A percentile compares a stretch with the other conserved stretches of the same genome.
These are phyloP conservation scores for Lutjanus campechanus DNA, from an alignment of 2,797 vertebrate species.

Conservation along the genomic window DNA sequence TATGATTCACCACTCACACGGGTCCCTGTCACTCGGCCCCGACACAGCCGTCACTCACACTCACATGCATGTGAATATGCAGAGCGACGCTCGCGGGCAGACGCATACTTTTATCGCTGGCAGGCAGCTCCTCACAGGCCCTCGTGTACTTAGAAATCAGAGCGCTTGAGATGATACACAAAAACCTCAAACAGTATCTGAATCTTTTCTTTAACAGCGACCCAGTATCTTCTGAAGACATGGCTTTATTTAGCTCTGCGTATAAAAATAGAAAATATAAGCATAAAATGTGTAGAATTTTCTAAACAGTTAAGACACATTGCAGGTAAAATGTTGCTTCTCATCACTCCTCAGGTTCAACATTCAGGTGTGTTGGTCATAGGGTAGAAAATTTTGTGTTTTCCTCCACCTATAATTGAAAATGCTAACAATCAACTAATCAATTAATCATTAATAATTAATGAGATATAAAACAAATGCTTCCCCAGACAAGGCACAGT, in stretches of 20 bases:
- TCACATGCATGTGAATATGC: constrained; percentile 56
- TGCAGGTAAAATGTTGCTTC: not conserved
- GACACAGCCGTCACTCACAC: constrained; percentile 80
- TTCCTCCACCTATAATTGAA: too few species aligned
- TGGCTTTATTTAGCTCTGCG: not conserved
- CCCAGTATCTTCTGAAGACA: not conserved
- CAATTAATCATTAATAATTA: too few species aligned
- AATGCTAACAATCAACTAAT: too few species aligned
- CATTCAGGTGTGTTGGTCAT: not conserved
- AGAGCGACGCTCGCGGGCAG: constrained; percentile 44
- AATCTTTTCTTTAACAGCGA: constrained; percentile 11
- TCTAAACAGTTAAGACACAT: not conserved
- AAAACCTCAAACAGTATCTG: constrained; percentile 21
- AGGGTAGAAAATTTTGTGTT: too few species aligned
- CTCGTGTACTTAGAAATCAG: constrained; percentile 38
- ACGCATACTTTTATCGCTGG: constrained; percentile 39
- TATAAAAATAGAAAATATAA: not conserved
- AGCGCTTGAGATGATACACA: constrained; percentile 28
- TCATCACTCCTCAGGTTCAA: constrained; percentile 7
- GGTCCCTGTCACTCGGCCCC: constrained; percentile 70
- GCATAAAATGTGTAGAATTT: not conserved
- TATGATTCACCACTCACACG: constrained; percentile 76
- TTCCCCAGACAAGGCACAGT: too few species aligned
- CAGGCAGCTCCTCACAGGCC: constrained; percentile 32
- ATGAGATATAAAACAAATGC: too few species aligned